Evolutionary conservation across 2,888 invertebrate genomes (phyloP), one percentile per base, ranked within the genome.

Genomic region (Rotaria socialis): DNA sequence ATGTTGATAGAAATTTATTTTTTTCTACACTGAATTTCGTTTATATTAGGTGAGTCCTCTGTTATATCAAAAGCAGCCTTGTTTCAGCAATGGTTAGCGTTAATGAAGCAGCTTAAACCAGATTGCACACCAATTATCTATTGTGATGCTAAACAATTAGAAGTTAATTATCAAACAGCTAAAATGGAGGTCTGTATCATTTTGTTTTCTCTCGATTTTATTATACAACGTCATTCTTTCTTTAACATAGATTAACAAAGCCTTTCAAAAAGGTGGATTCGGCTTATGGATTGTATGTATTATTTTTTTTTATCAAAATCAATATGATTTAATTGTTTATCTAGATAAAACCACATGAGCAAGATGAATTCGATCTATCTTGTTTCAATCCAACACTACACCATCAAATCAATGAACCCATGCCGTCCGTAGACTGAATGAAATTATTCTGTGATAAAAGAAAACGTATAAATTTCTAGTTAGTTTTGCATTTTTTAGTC

Each of bases 221-320:
- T 16, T 19, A 67, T 35, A 10, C 2, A 19, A 35, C 6, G 6
- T 19, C 5, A 16, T 6, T 67, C 14, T 7, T 2, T 52, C 35
- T 14, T 27, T 35, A 16, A 5, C 84, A 19, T 56, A 43, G 50
- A 22, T 86, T 24, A 75, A 80, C 19, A 85, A 86, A 75, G 85
- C 85, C 11, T 85, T 86, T 50, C 50, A 80, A 50, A 84, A 84
- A 41, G 58, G 80, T 47, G 85, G 85, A 16, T 56, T 86, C n/a
- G 86, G 86, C 7, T 74, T 41, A 43, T 86, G 86, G 86, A n/a
- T 85, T 80, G 80, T 80, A 80, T 47, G 80, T 80, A 80, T 24
- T 80, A 0, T 35, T 35, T 35, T 35, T 35, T 35, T 35, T 35
- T 35, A 80, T 35, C 14, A 47, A 11, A n/a, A 47, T 24, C 24